Percentiles rank a stretch among this genome's conserved stretches.
phyloP scores from a whole-genome alignment of 1,140 invertebrate genomes.

The Meloidogyne chitwoodi region DNA sequence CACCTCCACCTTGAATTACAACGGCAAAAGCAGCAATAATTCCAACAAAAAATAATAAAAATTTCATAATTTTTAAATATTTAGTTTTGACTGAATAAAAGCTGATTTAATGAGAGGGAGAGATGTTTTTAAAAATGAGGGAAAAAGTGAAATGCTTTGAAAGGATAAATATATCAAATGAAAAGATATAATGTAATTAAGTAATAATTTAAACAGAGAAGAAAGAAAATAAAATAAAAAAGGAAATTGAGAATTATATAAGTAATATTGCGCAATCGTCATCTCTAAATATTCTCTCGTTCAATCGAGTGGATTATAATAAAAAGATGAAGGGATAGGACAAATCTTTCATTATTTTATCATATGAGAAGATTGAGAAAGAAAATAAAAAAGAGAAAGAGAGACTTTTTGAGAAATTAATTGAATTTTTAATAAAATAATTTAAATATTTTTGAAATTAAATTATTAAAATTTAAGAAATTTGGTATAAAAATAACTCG shows the following conservation, averaged over 20 bases:
- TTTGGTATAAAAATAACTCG: too few relatives aligned
- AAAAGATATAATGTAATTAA: not conserved
- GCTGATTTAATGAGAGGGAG: too few relatives aligned
- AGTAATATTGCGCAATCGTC: not conserved
- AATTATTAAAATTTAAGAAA: not conserved
- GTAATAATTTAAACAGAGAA: not conserved
- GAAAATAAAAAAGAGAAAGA: not conserved
- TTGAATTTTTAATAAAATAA: not conserved
- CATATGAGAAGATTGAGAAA: not conserved
- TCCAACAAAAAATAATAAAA: not conserved
- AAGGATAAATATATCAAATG: not conserved
- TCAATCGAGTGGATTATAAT: not conserved
- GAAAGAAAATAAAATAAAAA: too few relatives aligned
- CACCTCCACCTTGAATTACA: not conserved
- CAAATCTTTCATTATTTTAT: not conserved
- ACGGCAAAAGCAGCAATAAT: not conserved
- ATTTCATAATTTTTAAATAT: not conserved
- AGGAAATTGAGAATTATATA: not conserved
- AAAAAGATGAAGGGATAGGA: not conserved
- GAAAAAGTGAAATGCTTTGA: too few relatives aligned
- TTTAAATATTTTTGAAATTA: slow-evolving; percentile 5
- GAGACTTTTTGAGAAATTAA: not conserved
- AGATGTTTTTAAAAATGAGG: too few relatives aligned
- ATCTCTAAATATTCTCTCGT: too few relatives aligned
- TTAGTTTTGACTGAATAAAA: too few relatives aligned